Evolutionary conservation across 64 coral and sea anemone species (phyloP).

Genomic region (Actinia tenebrosa): DNA sequence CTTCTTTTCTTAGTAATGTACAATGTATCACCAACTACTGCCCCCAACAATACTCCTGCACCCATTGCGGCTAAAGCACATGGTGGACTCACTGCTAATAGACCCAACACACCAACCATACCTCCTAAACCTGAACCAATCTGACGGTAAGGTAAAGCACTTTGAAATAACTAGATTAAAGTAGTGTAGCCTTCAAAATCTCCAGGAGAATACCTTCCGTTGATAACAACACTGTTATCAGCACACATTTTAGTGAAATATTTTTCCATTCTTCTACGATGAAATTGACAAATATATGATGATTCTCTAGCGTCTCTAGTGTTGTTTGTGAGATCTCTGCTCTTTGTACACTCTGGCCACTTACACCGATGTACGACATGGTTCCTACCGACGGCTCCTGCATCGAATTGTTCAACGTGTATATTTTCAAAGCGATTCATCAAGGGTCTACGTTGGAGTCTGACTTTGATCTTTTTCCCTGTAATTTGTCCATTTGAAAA

Average conservation of each 20-base stretch:
- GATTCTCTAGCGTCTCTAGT: neutral
- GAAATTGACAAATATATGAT: neutral
- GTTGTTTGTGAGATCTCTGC: neutral
- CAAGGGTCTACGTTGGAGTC: neutral
- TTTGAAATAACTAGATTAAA: slow-evolving; percentile 24
- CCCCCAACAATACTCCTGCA: neutral
- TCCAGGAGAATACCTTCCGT: neutral
- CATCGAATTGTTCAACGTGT: neutral
- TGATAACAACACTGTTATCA: neutral
- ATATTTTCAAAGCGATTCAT: neutral
- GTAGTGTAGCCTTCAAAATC: slow-evolving; percentile 32
- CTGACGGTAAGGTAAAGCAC: neutral
- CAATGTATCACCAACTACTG: neutral
- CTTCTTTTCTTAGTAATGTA: neutral
- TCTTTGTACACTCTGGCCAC: neutral
- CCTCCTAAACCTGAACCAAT: slow-evolving; percentile 25
- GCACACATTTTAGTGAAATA: neutral
- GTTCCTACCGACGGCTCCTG: neutral
- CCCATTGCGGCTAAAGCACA: neutral
- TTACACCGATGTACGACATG: neutral
- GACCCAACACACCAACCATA: neutral
- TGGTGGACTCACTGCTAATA: neutral
- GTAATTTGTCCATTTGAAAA: neutral
- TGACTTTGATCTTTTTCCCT: neutral
- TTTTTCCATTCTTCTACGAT: neutral